Evolutionary conservation across 2,797 vertebrate genomes (phyloP), one percentile per base, ranked within the genome.

Genomic region (Todus mexicanus): DNA sequence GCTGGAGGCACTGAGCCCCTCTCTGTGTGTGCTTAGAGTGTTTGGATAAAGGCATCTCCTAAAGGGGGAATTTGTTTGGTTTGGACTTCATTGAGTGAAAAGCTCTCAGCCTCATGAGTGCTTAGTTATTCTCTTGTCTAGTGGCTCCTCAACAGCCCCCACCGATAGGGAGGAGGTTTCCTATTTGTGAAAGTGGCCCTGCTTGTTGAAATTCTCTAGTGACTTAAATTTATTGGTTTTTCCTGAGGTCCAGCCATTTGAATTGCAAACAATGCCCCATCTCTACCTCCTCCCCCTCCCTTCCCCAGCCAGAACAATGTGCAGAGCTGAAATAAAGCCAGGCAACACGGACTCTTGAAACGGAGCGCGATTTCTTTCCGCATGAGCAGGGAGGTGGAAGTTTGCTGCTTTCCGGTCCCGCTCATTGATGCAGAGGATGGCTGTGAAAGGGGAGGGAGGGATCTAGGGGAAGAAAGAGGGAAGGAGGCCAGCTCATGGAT

Each of bases 171-270:
- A 93, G 60, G 90, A 87, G 92, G 78, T 45, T 95, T 85, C 71
- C 83, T 86, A 50, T 81, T 93, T 90, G 93, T 89, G 87, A 95
- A 94, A 93, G 92, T 77, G 76, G 79, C 60, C 69, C 72, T 57
- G 86, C 93, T 97, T 95, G 82, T 94, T 95, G 93, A 90, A 94
- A 95, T 84, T 89, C 96, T 97, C 85, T 57, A 95, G 92, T 91
- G 93, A 96, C 94, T 95, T 93, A 84, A 92, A 90, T 97, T 93
- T 97, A 96, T 97, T 97, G 96, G 81, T 96, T 97, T 97, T 96
- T 90, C 83, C 53, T 80, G 87, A 89, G 93, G 78, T 95, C 87
- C 64, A 25, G 29, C 60, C 90, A 97, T 97, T 97, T 97, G 96
- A 96, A 96, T 96, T 97, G 94, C 95, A 97, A 97, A 98, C 90